Evolutionary conservation across 2,113 vertebrate species (phyloP).

Genomic region (Miniopterus natalensis): DNA sequence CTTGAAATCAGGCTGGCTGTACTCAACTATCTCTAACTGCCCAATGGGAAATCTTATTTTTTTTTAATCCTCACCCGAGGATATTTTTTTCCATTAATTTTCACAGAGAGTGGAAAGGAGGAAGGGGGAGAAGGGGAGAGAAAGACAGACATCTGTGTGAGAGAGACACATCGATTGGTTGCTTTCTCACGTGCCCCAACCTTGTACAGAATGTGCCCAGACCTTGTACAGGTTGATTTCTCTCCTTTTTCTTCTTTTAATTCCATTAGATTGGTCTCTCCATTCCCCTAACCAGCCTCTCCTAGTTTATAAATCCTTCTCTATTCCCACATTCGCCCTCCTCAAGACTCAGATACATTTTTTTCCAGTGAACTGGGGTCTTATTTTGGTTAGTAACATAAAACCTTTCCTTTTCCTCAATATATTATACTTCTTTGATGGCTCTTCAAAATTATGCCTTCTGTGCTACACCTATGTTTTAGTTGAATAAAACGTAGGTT

Average conservation of each 20-base stretch:
- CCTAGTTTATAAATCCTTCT: background rate
- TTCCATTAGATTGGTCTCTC: background rate
- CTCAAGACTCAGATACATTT: background rate
- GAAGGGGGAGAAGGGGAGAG: too few species aligned
- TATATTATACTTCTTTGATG: background rate
- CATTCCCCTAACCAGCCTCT: background rate
- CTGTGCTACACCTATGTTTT: background rate
- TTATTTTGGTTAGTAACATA: conserved; percentile 6
- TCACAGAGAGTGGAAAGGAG: too few species aligned
- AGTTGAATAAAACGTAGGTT: conserved; percentile 47
- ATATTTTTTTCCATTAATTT: too few species aligned
- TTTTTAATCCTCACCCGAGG: too few species aligned
- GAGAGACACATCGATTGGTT: too few species aligned
- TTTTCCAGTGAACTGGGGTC: background rate
- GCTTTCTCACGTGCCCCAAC: too few species aligned
- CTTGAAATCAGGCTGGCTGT: background rate
- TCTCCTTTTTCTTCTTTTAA: background rate
- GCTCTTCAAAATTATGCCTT: background rate
- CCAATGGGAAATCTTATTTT: background rate
- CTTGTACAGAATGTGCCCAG: background rate
- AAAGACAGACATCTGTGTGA: too few species aligned
- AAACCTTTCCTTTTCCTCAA: background rate
- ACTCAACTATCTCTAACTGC: background rate
- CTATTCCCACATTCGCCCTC: background rate
- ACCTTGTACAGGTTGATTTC: background rate